These are phyloP conservation scores for Heliconius eleuchia DNA, from an alignment of 1,140 invertebrate genomes.

Conservation along the genomic window DNA sequence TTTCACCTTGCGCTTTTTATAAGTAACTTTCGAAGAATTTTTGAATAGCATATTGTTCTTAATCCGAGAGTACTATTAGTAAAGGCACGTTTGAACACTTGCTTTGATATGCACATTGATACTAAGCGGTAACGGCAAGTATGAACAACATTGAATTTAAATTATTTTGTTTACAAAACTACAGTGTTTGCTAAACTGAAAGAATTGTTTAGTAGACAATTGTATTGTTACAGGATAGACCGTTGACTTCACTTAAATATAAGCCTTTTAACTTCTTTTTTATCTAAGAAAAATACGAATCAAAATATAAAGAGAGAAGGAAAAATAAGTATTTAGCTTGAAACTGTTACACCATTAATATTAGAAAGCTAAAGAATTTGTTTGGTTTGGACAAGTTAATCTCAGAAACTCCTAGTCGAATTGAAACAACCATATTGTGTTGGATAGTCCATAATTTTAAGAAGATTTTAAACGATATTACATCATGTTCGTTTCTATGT, in stretches of 20 bases:
- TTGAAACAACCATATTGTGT: too few relatives aligned
- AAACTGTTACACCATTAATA: too few relatives aligned
- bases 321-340: too few relatives aligned
- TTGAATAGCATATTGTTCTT: constrained; percentile 30
- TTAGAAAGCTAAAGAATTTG: too few relatives aligned
- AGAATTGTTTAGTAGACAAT: constrained; percentile 3
- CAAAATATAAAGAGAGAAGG: too few relatives aligned
- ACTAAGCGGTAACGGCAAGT: background rate
- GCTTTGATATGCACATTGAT: constrained; percentile 38
- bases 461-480: too few relatives aligned
- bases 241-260: background rate
- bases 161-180: constrained; percentile 15
- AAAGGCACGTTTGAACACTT: constrained; percentile 21
- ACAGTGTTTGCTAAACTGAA: constrained; percentile 12
- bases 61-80: constrained; percentile 26
- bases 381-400: too few relatives aligned
- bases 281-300: too few relatives aligned
- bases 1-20: constrained; percentile 29
- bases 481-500: too few relatives aligned
- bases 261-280: too few relatives aligned
- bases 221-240: background rate
- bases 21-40: constrained; percentile 28
- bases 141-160: constrained; percentile 3
- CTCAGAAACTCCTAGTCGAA: too few relatives aligned
- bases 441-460: too few relatives aligned